These are phyloP conservation scores for Australoheros scitulus DNA, from an alignment of 2,113 vertebrate species.

Conservation along the genomic window DNA sequence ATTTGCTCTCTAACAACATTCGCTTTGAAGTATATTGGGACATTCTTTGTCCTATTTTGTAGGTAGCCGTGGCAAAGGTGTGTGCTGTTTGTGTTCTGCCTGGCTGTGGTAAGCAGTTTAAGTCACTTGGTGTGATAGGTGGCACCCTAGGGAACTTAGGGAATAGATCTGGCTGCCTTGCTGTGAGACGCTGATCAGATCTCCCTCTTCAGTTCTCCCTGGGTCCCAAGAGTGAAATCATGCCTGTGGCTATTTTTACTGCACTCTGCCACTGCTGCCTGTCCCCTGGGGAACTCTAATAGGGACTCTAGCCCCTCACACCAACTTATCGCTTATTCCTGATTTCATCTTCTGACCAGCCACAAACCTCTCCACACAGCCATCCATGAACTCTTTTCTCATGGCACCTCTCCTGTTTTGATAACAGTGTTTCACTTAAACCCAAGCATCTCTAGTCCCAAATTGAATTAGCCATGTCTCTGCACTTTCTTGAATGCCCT, in stretches of 20 bases:
- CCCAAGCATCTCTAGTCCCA: conserved; percentile 57
- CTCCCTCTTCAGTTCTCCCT: conserved; percentile 62
- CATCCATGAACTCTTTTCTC: conserved; percentile 55
- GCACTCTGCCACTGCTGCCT: conserved; percentile 57
- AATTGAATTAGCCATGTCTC: conserved; percentile 73
- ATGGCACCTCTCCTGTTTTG: conserved; percentile 66
- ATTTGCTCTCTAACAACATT: neutral
- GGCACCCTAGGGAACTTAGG: conserved; percentile 62
- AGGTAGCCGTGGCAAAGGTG: conserved; percentile 8
- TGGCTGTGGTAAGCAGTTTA: conserved; percentile 65
- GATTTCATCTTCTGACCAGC: conserved; percentile 77
- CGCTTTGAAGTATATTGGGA: neutral
- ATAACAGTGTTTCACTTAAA: conserved; percentile 75
- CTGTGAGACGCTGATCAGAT: conserved; percentile 77
- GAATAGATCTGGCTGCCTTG: conserved; percentile 68
- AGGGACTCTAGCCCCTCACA: conserved; percentile 68
- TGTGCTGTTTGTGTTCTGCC: conserved; percentile 59
- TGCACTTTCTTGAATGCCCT: conserved; percentile 62
- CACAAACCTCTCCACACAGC: conserved; percentile 60
- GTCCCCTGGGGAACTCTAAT: conserved; percentile 73
- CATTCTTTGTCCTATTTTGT: conserved; percentile 12
- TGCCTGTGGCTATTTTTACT: conserved; percentile 79
- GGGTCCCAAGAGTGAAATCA: conserved; percentile 72
- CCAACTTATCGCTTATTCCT: conserved; percentile 72
- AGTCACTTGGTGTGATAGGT: conserved; percentile 75